Conservation (phyloP, 2,113 vertebrate species). For the Eupsittula cactorum region DNA sequence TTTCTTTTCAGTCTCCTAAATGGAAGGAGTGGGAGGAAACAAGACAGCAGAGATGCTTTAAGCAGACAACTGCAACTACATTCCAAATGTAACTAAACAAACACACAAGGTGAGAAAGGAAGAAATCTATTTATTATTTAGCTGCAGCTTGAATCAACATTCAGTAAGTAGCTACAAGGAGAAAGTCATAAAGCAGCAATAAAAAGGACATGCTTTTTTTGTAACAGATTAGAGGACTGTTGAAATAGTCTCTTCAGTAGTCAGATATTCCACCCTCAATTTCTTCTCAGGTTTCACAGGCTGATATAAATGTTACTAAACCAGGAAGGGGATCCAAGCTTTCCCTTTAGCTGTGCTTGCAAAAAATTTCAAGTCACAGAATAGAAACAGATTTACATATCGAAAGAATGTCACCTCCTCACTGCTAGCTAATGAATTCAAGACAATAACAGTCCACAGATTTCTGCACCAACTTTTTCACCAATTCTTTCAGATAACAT, state of each 20-base stretch:
- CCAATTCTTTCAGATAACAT: not conserved
- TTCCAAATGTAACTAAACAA: not conserved
- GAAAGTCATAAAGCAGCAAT: not conserved
- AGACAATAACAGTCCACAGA: not conserved
- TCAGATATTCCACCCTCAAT: not conserved
- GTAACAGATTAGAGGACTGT: not conserved
- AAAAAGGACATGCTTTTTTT: not conserved
- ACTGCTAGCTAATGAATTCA: not conserved
- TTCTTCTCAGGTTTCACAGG: not conserved
- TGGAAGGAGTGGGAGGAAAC: not conserved
- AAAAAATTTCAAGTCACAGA: not conserved
- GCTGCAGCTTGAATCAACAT: not conserved
- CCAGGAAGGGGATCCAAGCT: not conserved
- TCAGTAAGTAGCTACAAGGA: not conserved
- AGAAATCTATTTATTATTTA: not conserved
- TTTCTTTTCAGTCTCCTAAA: slow-evolving; percentile 23
- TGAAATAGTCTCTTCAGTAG: not conserved
- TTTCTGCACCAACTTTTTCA: not conserved
- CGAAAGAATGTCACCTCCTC: not conserved
- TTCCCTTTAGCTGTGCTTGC: not conserved
- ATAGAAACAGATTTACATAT: not conserved
- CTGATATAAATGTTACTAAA: not conserved
- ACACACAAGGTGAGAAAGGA: not conserved
- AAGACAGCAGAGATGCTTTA: not conserved
- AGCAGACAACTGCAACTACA: not conserved